Evolutionary conservation across 2,113 vertebrate species (phyloP).

Genomic region (Mormyrus lacerda): DNA sequence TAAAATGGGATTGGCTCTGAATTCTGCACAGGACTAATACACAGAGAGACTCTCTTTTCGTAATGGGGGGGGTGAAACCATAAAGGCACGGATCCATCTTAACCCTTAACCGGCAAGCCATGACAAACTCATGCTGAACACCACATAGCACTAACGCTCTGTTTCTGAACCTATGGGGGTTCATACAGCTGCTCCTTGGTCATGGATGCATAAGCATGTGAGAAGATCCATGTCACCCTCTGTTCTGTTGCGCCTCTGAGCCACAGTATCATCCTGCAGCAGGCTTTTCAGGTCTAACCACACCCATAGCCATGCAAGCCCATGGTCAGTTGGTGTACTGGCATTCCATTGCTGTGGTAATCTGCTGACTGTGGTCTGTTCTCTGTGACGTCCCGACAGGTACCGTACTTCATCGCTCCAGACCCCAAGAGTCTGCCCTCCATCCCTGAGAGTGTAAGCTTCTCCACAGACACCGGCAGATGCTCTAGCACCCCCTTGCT

Average conservation of each 20-base stretch:
- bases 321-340: background rate
- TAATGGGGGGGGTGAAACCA: background rate
- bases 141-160: background rate
- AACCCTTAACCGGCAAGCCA: background rate
- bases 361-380: background rate
- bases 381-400: slow-evolving; percentile 43
- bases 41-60: background rate
- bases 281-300: background rate
- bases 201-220: background rate
- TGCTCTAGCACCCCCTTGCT: background rate
- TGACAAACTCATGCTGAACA: background rate
- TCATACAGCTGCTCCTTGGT: background rate
- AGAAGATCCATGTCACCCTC: background rate
- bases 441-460: slow-evolving; percentile 82
- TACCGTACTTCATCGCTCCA: slow-evolving; percentile 76
- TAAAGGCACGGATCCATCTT: background rate
- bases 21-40: background rate
- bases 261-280: background rate
- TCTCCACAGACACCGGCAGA: background rate
- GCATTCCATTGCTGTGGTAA: background rate
- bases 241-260: background rate
- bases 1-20: background rate
- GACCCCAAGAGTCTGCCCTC: slow-evolving; percentile 70
- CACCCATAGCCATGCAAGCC: background rate
- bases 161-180: background rate